phyloP scores from a whole-genome alignment of 2,113 vertebrate species.

The Gymnogyps californianus region DNA sequence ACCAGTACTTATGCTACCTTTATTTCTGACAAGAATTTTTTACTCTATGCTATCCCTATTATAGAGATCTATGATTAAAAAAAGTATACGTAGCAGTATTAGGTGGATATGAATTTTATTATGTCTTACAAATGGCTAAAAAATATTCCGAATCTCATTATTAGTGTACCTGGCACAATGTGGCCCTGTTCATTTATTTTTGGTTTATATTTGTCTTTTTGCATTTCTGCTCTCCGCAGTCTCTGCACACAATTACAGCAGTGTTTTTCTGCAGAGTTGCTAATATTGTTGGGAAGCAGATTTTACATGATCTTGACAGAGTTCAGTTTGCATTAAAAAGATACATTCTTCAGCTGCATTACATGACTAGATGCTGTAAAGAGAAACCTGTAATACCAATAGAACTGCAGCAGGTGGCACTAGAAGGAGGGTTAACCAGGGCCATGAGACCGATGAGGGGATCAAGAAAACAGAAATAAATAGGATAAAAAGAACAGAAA shows the following conservation, averaged over 20 bases:
- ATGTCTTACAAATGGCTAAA: neutral
- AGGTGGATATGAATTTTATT: neutral
- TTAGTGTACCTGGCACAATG: neutral
- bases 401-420: slow-evolving; percentile 21
- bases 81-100: neutral
- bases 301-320: neutral
- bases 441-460: neutral
- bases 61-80: neutral
- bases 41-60: neutral
- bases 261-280: neutral
- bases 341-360: neutral
- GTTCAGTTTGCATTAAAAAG: neutral
- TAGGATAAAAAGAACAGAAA: neutral
- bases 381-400: neutral
- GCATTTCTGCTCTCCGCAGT: neutral
- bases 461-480: neutral
- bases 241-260: neutral
- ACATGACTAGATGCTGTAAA: neutral
- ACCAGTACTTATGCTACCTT: neutral
- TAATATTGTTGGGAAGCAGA: neutral
- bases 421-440: neutral
- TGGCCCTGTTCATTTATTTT: neutral
- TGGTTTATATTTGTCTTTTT: neutral
- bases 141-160: neutral
- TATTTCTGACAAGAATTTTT: neutral